Percentiles rank a stretch among this genome's conserved stretches.
phyloP scores from a whole-genome alignment of 2,888 invertebrate genomes.

The Penaeus monodon region DNA sequence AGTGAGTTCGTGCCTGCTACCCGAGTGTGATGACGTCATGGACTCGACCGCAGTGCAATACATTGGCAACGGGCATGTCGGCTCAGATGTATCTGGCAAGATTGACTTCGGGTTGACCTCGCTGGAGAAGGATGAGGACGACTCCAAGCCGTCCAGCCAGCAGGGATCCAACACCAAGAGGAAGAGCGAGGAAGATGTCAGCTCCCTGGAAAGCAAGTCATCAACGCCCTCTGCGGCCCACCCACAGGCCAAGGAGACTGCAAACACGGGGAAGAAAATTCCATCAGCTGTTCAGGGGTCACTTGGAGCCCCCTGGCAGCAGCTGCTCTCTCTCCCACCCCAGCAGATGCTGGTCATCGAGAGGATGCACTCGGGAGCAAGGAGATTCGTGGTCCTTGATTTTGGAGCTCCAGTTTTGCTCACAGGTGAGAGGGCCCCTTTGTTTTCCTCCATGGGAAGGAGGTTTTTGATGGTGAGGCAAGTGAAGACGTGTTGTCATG shows the following conservation, averaged over 20 bases:
- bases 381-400: conserved; percentile 92
- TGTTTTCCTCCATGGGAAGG: not conserved
- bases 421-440: conserved; percentile 75
- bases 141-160: not conserved
- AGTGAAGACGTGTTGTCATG: too few species aligned
- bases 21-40: conserved; percentile 31
- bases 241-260: conserved; percentile 32
- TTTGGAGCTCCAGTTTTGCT: conserved; percentile 88
- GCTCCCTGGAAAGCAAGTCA: conserved; percentile 51
- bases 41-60: conserved; percentile 20
- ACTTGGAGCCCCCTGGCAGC: conserved; percentile 55
- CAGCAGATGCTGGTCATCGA: conserved; percentile 88
- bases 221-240: conserved; percentile 46
- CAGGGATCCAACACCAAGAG: conserved; percentile 34
- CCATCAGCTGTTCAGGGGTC: conserved; percentile 30
- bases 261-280: conserved; percentile 35
- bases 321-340: conserved; percentile 75
- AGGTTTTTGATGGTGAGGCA: too few species aligned
- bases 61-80: conserved; percentile 36
- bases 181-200: conserved; percentile 53
- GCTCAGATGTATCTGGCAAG: conserved; percentile 14
- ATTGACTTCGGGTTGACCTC: conserved; percentile 41
- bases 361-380: conserved; percentile 91
- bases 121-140: conserved; percentile 10
- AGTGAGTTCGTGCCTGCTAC: conserved; percentile 9